Evolutionary conservation across 2,113 vertebrate species (phyloP), one percentile per base, ranked within the genome.

Genomic region (Leucoraja erinaceus): DNA sequence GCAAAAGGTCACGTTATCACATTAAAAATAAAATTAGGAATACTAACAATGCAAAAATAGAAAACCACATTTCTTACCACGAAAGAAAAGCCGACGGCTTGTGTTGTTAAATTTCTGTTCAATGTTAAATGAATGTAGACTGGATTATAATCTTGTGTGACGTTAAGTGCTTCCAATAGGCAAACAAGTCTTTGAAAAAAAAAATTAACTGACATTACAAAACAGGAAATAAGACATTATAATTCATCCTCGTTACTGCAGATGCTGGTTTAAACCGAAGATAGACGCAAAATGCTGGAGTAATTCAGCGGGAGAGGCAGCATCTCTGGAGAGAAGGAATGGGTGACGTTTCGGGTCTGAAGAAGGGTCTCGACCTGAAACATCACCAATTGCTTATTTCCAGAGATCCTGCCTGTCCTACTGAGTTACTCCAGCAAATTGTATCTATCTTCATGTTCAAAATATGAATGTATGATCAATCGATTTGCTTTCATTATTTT

Each of bases 151-250:
- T 94, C 90, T 47, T 25, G 94, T 78, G 97, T 95, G 93, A 93
- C 96, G 94, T 95, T 96, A 94, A 95, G 95, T 94, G 95, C 95
- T 93, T 96, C 95, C 56, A 97, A 96, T 93, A 95, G 97, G 94
- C 98, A 99, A 93, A 98, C 97, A 93, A 99, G 94, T 96, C 98
- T 98, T 96, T 94, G 94, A 95, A 95, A 93, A 47, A 94, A 93
- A 94, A 95, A 94, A 84, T 33, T 70, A 70, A 25, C 20, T 91
- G 90, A 9, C 66, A 54, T 70, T 72, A 54, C 22, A 91, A 72
- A 22, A 28, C 33, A 91, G 68, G 22, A 54, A 72, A 70, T 20
- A 54, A n/a, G 28, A 31, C 9, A 72, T 68, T 72, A 28, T 54
- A 28, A 33, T 72, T 38, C 8, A 68, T 31, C 5, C 25, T 70